Conservation (phyloP, 2,797 vertebrate genomes). For the Manis javanica region DNA sequence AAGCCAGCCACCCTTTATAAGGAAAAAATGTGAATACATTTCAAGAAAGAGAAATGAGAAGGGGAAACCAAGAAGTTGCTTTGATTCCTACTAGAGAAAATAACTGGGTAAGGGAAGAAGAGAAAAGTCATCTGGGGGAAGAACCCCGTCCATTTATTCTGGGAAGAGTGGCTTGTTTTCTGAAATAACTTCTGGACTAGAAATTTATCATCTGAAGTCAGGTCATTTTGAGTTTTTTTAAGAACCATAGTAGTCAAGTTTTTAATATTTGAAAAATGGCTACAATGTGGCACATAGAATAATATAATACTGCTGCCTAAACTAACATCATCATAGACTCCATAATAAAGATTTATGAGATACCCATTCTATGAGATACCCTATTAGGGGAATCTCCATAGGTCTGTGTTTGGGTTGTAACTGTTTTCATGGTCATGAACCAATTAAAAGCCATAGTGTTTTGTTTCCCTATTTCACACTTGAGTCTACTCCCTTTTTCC, state of each 20-base stretch:
- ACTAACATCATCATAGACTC: constrained; percentile 60
- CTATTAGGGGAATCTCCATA: constrained; percentile 65
- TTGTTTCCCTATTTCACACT: not conserved
- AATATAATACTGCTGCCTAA: constrained; percentile 69
- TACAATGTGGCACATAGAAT: constrained; percentile 51
- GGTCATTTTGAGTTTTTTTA: constrained; percentile 54
- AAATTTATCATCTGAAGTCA: constrained; percentile 72
- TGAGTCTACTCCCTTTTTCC: constrained; percentile 24
- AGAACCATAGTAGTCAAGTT: constrained; percentile 67
- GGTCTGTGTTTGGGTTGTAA: constrained; percentile 54
- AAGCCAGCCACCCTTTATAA: constrained; percentile 9
- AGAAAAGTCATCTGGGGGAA: not conserved
- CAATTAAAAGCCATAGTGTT: constrained; percentile 47
- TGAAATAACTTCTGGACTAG: constrained; percentile 68
- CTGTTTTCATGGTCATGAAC: constrained; percentile 50
- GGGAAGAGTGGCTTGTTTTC: constrained; percentile 57
- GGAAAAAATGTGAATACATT: constrained; percentile 19
- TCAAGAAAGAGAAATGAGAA: constrained; percentile 53
- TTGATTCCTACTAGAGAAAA: constrained; percentile 41
- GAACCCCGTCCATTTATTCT: constrained; percentile 54
- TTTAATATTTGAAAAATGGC: constrained; percentile 81
- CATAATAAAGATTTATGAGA: constrained; percentile 74
- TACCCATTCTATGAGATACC: constrained; percentile 52
- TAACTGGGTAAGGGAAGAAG: not conserved
- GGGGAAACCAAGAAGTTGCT: not conserved